Percentiles rank a stretch among this genome's conserved stretches.
Conservation (phyloP, 2,113 vertebrate genomes). For the Hemiprocne comata region DNA sequence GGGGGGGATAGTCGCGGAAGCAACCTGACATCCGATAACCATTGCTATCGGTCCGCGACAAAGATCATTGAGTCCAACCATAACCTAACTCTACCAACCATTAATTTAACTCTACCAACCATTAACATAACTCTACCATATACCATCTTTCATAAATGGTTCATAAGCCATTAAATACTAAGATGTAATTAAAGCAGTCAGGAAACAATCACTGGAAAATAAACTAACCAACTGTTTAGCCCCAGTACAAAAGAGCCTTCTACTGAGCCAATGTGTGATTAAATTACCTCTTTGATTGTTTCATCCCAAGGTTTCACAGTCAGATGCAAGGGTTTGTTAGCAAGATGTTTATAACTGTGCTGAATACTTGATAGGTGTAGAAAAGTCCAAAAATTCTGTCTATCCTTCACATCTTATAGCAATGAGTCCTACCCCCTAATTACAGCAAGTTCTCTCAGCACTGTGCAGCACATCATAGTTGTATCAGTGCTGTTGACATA, state of each 20-base stretch:
- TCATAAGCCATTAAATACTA: too few species aligned
- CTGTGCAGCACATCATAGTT: neutral
- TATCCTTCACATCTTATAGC: accelerated
- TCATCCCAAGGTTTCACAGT: neutral
- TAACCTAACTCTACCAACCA: too few species aligned
- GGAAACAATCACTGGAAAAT: too few species aligned
- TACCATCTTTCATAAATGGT: too few species aligned
- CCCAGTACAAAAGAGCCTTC: neutral
- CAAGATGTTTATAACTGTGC: neutral
- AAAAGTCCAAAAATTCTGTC: neutral
- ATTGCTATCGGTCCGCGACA: too few species aligned
- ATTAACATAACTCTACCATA: too few species aligned
- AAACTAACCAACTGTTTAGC: too few species aligned
- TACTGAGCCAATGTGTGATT: neutral
- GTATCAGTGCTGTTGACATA: neutral
- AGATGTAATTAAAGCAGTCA: too few species aligned
- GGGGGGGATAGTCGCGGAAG: too few species aligned
- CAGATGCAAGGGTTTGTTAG: neutral
- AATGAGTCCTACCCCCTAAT: neutral
- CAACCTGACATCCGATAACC: too few species aligned
- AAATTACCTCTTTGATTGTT: neutral
- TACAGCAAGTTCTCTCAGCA: neutral
- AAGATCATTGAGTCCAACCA: too few species aligned
- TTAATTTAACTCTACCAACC: too few species aligned
- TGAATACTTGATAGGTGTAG: neutral